Evolutionary conservation across 1,140 invertebrate genomes (phyloP), one percentile per base, ranked within the genome.

Genomic region (Atta texana): DNA sequence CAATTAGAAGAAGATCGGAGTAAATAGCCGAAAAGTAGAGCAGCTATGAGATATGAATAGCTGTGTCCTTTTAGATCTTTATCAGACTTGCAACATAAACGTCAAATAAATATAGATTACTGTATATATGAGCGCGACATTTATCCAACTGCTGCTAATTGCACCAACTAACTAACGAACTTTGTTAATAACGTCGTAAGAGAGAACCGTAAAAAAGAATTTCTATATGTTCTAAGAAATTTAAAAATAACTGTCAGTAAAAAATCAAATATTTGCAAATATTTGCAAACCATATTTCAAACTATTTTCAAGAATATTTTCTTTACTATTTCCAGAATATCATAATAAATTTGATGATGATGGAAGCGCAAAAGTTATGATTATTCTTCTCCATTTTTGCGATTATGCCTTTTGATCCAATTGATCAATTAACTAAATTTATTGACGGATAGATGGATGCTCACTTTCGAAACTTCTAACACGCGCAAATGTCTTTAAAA

Each of bases 41-140:
- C 86, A 85, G 66, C 66, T 85, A 76, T 3, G 31, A 75, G 74
- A 78, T 85, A 80, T 77, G 49, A 61, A 75, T 31, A 81, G 39
- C 49, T 21, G n/a, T 31, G 53, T 88, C 24, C 55, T 88, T 89
- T 77, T 86, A 57, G 72, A 72, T 85, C 68, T 68, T 87, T 88
- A 88, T 89, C 68, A 21, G 28, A 2, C 0, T 31, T 21, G 76
- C 81, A 59, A 82, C 71, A n/a, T 57, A 76, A 49, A 49, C 28
- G 61, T 16, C 44, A 53, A 64, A 4, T 68, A 6, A 44, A 44
- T 21, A 12, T 31, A 14, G 28, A 78, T 3, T 6, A 51, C 53
- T 21, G 39, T 3, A 8, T 34, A 5, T 7, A 34, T 8, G 44
- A 4, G 16, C 59, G 39, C 55, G 10, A 44, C 24, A 12, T 51